These are phyloP conservation scores for Nerophis lumbriciformis DNA, from an alignment of 2,113 vertebrate species.

Conservation along the genomic window DNA sequence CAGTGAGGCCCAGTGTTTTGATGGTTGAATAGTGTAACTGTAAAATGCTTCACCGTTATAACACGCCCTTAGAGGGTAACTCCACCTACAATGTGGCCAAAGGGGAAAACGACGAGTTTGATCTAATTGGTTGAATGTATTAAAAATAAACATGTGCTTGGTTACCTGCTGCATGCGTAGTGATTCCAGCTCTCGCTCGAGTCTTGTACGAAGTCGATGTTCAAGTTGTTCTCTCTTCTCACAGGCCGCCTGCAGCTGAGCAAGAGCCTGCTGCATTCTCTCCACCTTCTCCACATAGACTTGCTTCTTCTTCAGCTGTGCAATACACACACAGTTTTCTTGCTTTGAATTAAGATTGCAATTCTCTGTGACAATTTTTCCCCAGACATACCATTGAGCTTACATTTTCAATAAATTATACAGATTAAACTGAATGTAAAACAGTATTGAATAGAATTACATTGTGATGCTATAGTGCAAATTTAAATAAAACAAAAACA, in stretches of 20 bases:
- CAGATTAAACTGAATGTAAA: no score
- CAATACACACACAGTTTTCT: constrained; percentile 14
- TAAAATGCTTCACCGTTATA: neutral
- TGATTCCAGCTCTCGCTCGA: constrained; percentile 92
- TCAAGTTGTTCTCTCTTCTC: constrained; percentile 97
- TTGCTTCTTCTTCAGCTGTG: constrained; percentile 95
- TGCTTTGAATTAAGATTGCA: no score
- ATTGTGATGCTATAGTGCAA: no score
- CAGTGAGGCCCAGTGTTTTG: no score
- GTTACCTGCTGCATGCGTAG: constrained; percentile 93
- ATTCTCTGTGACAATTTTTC: no score
- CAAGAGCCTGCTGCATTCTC: constrained; percentile 94
- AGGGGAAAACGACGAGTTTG: neutral
- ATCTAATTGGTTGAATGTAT: neutral
- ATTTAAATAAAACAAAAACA: no score
- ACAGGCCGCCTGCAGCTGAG: constrained; percentile 93
- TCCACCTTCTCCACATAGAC: constrained; percentile 99
- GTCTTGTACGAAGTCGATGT: constrained; percentile 85
- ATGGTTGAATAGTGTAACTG: no score
- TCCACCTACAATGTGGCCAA: neutral
- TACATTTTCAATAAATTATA: no score
- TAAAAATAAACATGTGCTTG: neutral
- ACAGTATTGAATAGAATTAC: no score
- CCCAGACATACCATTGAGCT: constrained; percentile 6
- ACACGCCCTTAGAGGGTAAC: neutral